These are phyloP conservation scores for Typhlomys cinereus DNA, from an alignment of 2,113 vertebrate genomes.

Conservation along the genomic window DNA sequence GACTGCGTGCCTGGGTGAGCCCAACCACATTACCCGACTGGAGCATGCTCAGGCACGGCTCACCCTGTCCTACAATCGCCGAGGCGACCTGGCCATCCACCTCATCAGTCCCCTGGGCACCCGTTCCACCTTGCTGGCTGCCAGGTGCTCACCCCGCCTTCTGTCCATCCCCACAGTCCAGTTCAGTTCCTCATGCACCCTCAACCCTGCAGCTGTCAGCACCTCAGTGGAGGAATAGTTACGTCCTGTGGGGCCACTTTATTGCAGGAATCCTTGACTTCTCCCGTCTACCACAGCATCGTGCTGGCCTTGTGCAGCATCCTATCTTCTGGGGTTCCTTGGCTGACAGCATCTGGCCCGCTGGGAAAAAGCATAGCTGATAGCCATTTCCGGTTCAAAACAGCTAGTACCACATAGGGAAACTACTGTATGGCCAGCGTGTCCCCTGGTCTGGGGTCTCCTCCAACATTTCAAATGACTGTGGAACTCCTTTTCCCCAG, in stretches of 20 bases:
- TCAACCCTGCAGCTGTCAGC: neutral
- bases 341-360: neutral
- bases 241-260: neutral
- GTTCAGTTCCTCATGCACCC: neutral
- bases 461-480: fast-evolving
- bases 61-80: constrained; percentile 95
- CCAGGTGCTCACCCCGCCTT: constrained; percentile 86
- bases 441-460: fast-evolving
- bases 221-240: no score
- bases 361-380: neutral
- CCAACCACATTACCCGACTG: constrained; percentile 90
- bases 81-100: constrained; percentile 95
- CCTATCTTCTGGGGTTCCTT: neutral
- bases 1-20: constrained; percentile 89
- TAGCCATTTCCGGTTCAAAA: neutral
- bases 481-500: constrained; percentile 75
- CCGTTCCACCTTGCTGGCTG: constrained; percentile 94
- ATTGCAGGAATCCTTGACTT: neutral
- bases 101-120: constrained; percentile 96
- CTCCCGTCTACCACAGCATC: neutral
- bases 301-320: neutral
- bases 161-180: neutral
- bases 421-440: fast-evolving
- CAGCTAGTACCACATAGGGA: neutral
- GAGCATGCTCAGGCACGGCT: constrained; percentile 95